Evolutionary conservation across 1,140 invertebrate genomes (phyloP).

Genomic region (Brachionus paranguensis): DNA sequence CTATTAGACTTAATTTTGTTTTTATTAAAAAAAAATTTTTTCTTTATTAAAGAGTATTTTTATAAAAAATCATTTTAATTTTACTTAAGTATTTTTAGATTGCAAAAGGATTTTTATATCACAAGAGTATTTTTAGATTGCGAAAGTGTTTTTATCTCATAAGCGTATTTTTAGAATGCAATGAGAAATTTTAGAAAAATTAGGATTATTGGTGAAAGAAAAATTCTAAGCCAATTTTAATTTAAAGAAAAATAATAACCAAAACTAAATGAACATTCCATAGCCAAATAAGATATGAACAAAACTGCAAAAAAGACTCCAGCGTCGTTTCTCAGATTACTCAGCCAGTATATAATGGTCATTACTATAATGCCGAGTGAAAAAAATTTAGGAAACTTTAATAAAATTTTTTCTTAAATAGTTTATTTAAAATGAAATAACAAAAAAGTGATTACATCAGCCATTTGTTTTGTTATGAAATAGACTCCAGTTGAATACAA

Average conservation of each 20-base stretch:
- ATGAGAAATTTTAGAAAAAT: too few relatives aligned
- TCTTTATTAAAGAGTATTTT: too few relatives aligned
- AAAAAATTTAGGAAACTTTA: constrained; percentile 62
- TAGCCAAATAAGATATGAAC: neutral
- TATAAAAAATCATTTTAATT: too few relatives aligned
- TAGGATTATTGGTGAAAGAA: too few relatives aligned
- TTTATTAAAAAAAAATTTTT: too few relatives aligned
- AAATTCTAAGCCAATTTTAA: constrained; percentile 58
- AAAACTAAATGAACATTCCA: neutral
- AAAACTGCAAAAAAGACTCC: constrained; percentile 44
- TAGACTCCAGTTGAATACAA: constrained; percentile 68
- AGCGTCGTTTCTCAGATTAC: constrained; percentile 63
- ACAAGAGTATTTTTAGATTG: too few relatives aligned
- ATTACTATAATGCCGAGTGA: neutral
- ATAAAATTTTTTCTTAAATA: neutral
- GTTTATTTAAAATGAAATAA: neutral
- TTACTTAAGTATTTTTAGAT: too few relatives aligned
- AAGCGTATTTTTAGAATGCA: too few relatives aligned
- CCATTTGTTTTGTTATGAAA: constrained; percentile 58
- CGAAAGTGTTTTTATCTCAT: too few relatives aligned
- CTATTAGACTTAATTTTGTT: too few relatives aligned
- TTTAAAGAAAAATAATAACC: neutral
- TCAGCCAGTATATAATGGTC: constrained; percentile 75
- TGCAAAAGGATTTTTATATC: too few relatives aligned
- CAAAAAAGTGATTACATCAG: neutral